Conservation (phyloP, 2,888 invertebrate genomes). For the Tetragonula carbonaria region DNA sequence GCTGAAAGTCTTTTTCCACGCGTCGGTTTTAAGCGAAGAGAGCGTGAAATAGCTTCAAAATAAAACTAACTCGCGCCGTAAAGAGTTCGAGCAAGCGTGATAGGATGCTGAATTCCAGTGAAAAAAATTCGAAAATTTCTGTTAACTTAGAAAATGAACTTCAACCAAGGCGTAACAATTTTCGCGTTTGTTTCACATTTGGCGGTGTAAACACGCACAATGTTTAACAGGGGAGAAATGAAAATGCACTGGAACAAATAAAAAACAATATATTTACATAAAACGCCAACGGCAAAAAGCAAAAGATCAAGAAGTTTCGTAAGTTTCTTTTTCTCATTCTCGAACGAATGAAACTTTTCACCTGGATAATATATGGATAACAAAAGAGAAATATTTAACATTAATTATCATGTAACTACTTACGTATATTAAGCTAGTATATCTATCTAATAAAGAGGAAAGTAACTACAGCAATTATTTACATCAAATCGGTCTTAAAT, state of each 20-base stretch:
- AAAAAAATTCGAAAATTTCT: not conserved
- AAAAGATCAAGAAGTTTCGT: not conserved
- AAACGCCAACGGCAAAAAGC: not conserved
- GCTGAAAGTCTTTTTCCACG: no score
- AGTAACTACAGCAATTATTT: not conserved
- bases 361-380: not conserved
- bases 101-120: not conserved
- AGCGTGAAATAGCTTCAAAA: no score
- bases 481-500: slow-evolving; percentile 10
- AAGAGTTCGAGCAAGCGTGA: no score
- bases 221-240: not conserved
- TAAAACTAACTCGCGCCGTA: no score
- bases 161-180: not conserved
- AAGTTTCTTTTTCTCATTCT: not conserved
- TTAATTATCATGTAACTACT: not conserved
- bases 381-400: slow-evolving; percentile 1
- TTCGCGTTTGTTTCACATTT: not conserved
- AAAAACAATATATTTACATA: slow-evolving; percentile 19
- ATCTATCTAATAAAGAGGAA: slow-evolving; percentile 1
- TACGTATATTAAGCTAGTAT: not conserved
- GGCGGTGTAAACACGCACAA: not conserved
- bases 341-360: not conserved
- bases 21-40: no score
- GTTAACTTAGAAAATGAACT: not conserved
- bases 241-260: slow-evolving; percentile 6